Percentiles rank a stretch among this genome's conserved stretches.
Evolutionary conservation across 37 sponge, comb jelly and placozoan species (phyloP).

Genomic region (Corticium candelabrum): DNA sequence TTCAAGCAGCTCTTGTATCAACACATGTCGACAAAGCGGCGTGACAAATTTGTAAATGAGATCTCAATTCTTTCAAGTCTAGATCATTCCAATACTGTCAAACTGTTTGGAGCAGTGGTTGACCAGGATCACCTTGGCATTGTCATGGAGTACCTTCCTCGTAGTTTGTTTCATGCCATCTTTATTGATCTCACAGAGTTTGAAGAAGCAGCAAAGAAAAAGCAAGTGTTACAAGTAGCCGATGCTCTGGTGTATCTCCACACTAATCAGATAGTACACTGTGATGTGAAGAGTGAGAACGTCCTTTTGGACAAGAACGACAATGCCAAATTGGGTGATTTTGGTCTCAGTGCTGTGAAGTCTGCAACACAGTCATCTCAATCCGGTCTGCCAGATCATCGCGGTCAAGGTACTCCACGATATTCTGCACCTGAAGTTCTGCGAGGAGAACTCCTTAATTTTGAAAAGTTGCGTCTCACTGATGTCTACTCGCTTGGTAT

Average conservation of each 20-base stretch:
- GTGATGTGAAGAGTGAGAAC: conserved; percentile 35
- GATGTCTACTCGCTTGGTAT: no score
- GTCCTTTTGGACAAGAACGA: conserved; percentile 20
- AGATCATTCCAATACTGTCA: conserved; percentile 20
- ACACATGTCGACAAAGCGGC: no score
- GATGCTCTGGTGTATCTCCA: no score
- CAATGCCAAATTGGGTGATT: conserved; percentile 27
- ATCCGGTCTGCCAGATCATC: conserved; percentile 5
- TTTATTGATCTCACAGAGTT: conserved; percentile 10
- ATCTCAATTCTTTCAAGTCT: conserved; percentile 13
- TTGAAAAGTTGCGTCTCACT: conserved; percentile 5
- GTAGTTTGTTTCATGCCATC: no score
- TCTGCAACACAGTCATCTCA: conserved; percentile 9
- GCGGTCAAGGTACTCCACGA: conserved; percentile 35
- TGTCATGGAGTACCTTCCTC: no score
- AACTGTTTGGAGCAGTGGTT: conserved; percentile 26
- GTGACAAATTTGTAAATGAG: conserved; percentile 26
- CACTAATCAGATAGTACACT: conserved; percentile 26
- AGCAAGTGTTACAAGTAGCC: conserved; percentile 16
- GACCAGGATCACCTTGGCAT: conserved; percentile 13
- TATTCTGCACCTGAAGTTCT: conserved; percentile 47
- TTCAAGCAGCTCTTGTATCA: conserved; percentile 23
- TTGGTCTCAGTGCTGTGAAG: conserved; percentile 23
- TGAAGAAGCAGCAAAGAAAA: conserved; percentile 14
- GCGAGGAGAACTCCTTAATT: conserved; percentile 23